Conservation (phyloP, 2,113 vertebrate species). For the Brachionichthys hirsutus region DNA sequence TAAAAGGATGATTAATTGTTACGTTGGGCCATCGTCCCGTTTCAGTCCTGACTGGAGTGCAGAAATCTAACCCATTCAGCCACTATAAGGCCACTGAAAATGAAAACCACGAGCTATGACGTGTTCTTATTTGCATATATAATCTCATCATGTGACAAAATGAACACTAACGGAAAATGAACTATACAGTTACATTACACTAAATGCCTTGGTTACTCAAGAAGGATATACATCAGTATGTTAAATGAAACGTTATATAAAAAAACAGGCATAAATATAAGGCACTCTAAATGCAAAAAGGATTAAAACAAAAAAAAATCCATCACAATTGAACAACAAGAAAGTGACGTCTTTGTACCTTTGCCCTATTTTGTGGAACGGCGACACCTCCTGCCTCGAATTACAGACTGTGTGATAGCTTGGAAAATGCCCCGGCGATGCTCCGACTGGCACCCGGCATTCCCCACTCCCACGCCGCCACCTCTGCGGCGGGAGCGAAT, state of each 20-base stretch:
- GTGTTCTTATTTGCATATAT: slow-evolving; percentile 83
- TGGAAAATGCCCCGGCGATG: slow-evolving; percentile 44
- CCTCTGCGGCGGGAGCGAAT: slow-evolving; percentile 31
- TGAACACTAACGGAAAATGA: slow-evolving; percentile 71
- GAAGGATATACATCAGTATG: slow-evolving; percentile 78
- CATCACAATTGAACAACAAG: slow-evolving; percentile 74
- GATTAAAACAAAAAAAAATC: slow-evolving; percentile 77
- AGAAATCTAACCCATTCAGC: slow-evolving; percentile 59
- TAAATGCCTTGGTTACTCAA: slow-evolving; percentile 79
- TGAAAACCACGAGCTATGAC: slow-evolving; percentile 66
- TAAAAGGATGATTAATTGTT: slow-evolving; percentile 29
- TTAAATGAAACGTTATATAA: slow-evolving; percentile 89
- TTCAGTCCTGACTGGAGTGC: slow-evolving; percentile 15
- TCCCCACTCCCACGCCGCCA: slow-evolving; percentile 22
- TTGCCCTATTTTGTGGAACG: slow-evolving; percentile 82
- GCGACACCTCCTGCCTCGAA: slow-evolving; percentile 31
- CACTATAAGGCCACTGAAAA: slow-evolving; percentile 77
- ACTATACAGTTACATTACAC: slow-evolving; percentile 71
- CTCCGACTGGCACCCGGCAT: slow-evolving; percentile 45
- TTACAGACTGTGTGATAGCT: slow-evolving; percentile 41
- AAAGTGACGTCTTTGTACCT: slow-evolving; percentile 86
- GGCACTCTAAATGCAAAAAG: slow-evolving; percentile 99
- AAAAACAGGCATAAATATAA: slow-evolving; percentile 98
- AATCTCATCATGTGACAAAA: slow-evolving; percentile 73
- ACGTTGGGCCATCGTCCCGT: slow-evolving; percentile 10